Percentiles rank a stretch among this genome's conserved stretches.
phyloP scores from a whole-genome alignment of 2,888 invertebrate species.

The Synanthedon formicaeformis region DNA sequence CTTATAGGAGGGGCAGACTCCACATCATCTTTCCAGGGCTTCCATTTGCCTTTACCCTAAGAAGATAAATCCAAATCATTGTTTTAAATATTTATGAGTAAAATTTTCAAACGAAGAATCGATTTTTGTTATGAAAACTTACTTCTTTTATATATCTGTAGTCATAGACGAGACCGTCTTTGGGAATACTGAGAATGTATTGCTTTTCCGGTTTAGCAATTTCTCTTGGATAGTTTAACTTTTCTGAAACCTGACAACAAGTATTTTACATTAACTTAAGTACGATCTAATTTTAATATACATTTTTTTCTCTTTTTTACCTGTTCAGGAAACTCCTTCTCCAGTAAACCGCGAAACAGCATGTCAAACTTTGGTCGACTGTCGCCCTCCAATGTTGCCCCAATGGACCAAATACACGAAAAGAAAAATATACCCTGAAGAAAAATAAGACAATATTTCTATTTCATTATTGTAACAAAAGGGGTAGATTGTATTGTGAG shows the following conservation, averaged over 20 bases:
- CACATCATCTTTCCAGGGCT: constrained; percentile 89
- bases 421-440: constrained; percentile 90
- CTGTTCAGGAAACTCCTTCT: constrained; percentile 83
- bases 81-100: neutral
- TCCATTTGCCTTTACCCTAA: constrained; percentile 92
- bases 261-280: neutral
- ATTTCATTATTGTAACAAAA: neutral
- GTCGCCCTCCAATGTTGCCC: constrained; percentile 81
- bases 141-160: constrained; percentile 92
- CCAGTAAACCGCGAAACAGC: constrained; percentile 82
- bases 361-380: constrained; percentile 83
- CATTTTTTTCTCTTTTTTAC: constrained; percentile 14
- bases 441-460: neutral
- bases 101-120: neutral
- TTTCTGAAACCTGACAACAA: constrained; percentile 44
- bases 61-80: neutral
- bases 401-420: constrained; percentile 92
- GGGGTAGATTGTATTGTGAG: too few relatives aligned
- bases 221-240: constrained; percentile 66
- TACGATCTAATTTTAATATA: neutral
- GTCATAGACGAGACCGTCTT: constrained; percentile 86
- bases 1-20: constrained; percentile 81
- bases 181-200: constrained; percentile 88
- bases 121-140: constrained; percentile 11
- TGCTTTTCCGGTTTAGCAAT: constrained; percentile 77